Percentiles rank a stretch among this genome's conserved stretches.
Evolutionary conservation across 2,113 vertebrate genomes (phyloP).

Genomic region (Crotophaga sulcirostris): DNA sequence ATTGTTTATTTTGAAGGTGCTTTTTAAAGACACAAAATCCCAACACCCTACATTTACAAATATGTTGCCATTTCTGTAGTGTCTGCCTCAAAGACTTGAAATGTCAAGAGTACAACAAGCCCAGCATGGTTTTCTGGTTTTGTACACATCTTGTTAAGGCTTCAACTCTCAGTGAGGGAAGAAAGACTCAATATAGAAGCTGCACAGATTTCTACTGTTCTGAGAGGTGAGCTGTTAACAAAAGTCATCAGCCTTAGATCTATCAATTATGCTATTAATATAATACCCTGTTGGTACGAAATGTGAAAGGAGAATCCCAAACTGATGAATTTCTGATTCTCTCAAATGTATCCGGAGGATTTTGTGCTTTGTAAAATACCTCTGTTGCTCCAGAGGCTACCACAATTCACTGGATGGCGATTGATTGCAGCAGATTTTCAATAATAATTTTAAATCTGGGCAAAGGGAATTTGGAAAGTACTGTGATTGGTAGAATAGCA

Average conservation of each 20-base stretch:
- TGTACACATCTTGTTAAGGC: not conserved
- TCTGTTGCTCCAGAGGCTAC: not conserved
- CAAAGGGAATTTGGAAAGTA: not conserved
- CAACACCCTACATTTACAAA: not conserved
- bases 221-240: not conserved
- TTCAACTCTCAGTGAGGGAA: not conserved
- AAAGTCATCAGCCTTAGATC: not conserved
- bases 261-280: not conserved
- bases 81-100: not conserved
- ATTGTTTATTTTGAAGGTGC: not conserved
- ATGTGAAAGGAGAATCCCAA: not conserved
- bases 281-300: not conserved
- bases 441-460: not conserved
- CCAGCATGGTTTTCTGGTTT: not conserved
- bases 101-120: not conserved
- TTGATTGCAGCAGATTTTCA: not conserved
- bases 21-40: not conserved
- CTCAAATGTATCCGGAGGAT: not conserved
- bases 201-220: not conserved
- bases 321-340: not conserved
- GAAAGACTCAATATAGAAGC: not conserved
- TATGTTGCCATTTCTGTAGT: not conserved
- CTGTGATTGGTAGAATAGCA: not conserved
- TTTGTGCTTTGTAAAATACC: not conserved
- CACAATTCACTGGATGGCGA: fast-evolving